Evolutionary conservation across 1,140 invertebrate genomes (phyloP), one percentile per base, ranked within the genome.

Genomic region (Drosophila biarmipes): DNA sequence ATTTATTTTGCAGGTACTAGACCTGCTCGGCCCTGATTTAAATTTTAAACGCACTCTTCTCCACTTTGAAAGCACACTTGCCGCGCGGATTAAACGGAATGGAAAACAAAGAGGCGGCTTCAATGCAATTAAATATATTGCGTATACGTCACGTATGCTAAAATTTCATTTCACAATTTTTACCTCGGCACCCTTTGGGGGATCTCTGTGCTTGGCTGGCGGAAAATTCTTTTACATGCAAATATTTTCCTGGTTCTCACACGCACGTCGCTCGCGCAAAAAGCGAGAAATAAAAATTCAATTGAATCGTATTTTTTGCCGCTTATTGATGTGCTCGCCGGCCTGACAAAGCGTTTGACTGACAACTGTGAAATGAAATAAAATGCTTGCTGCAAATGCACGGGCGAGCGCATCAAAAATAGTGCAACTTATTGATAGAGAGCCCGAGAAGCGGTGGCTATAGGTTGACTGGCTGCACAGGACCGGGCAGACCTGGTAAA

Each of bases 341-440:
- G 34, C 38, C 73, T 81, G 82, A 87, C 81, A 87, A 86, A 87
- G 73, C 78, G 74, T 77, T 67, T 78, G 78, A 87, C 82, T 66
- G 78, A 87, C 63, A 82, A 58, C 82, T 76, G 69, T 57, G 64
- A 80, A 81, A 78, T 59, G 46, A 63, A 78, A 73, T 73, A 62
- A 67, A 71, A 78, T 54, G 53, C 61, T 49, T 21, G 35, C 58
- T 45, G 46, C 57, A 49, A 86, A 66, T 59, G 46, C 53, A 51
- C 49, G 53, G 58, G 49, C 69, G 72, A 75, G 53, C 52, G 75
- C 76, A 78, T 87, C 72, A 64, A 73, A 86, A 80, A 80, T 72
- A 59, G 54, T 67, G 66, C 78, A 81, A 77, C 73, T 68, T 73
- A 62, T 51, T 59, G 35, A 45, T 35, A 12, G 38, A 40, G 19